Evolutionary conservation across 1,140 invertebrate species (phyloP).

Genomic region (Zaprionus ghesquierei): DNA sequence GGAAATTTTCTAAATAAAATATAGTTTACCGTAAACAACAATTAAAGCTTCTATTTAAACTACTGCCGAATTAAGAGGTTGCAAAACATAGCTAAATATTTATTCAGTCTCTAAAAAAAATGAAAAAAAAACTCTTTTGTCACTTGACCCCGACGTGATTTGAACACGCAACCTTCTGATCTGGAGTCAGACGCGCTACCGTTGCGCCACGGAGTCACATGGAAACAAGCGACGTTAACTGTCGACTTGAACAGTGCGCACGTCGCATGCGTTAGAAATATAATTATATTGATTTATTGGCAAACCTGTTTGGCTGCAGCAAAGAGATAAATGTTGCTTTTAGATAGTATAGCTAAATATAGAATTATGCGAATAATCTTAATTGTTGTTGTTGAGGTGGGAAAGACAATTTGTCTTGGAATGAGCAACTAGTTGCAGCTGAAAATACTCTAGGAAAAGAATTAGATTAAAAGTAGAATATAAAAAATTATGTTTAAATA

Average conservation of each 20-base stretch:
- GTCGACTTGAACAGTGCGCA: not conserved
- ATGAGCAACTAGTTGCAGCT: too few relatives aligned
- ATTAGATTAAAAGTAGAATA: too few relatives aligned
- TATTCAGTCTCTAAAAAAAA: too few relatives aligned
- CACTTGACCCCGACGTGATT: constrained; percentile 96
- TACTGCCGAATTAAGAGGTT: too few relatives aligned
- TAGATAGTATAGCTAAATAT: not conserved
- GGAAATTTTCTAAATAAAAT: too few relatives aligned
- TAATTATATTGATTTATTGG: constrained; percentile 46
- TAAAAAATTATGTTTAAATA: too few relatives aligned
- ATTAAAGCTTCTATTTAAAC: too few relatives aligned
- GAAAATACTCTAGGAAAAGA: too few relatives aligned
- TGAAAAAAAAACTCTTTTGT: not conserved
- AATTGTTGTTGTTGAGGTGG: not conserved
- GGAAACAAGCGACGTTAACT: constrained; percentile 12
- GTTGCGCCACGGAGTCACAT: constrained; percentile 95
- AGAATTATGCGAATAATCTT: not conserved
- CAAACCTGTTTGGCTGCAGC: constrained; percentile 9
- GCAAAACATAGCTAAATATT: too few relatives aligned
- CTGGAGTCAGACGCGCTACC: constrained; percentile 99
- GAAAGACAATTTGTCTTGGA: too few relatives aligned
- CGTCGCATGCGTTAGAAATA: constrained; percentile 11
- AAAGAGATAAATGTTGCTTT: too few relatives aligned
- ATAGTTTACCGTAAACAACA: too few relatives aligned
- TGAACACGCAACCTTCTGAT: constrained; percentile 99